Percentiles rank a stretch among this genome's conserved stretches.
These are phyloP conservation scores for Vanacampus margaritifer DNA, from an alignment of 2,113 vertebrate genomes.

Conservation along the genomic window DNA sequence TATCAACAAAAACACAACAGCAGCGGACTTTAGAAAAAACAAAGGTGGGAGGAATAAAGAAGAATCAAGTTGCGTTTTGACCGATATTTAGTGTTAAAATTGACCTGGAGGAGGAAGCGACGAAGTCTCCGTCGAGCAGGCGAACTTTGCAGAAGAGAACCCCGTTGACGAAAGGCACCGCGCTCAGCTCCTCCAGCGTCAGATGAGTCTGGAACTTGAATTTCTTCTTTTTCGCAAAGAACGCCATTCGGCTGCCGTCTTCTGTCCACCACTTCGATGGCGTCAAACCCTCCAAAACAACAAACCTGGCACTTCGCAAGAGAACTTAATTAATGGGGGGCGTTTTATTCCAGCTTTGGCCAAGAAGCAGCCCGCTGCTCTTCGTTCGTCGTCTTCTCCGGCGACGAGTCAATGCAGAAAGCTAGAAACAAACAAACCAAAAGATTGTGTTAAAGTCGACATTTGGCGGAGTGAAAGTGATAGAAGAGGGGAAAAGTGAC, in stretches of 20 bases:
- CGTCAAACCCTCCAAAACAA: background rate
- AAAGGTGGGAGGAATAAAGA: too few species aligned
- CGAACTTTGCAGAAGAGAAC: constrained; percentile 96
- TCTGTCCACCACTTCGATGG: background rate
- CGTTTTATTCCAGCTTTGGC: background rate
- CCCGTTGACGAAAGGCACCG: constrained; percentile 95
- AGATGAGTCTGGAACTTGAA: constrained; percentile 95
- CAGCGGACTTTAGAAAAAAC: too few species aligned
- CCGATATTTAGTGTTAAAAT: background rate
- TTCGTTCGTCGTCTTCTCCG: background rate
- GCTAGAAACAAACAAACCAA: background rate
- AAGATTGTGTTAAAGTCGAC: background rate
- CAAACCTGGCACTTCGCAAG: too few species aligned
- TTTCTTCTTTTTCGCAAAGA: constrained; percentile 98
- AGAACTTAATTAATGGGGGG: background rate
- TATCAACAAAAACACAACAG: too few species aligned
- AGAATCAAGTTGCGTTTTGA: too few species aligned
- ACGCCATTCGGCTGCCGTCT: constrained; percentile 77
- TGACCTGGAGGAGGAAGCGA: constrained; percentile 87
- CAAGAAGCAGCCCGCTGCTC: background rate
- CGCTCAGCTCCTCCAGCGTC: constrained; percentile 92
- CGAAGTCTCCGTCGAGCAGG: constrained; percentile 90
- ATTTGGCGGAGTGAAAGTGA: background rate
- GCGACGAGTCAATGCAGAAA: constrained; percentile 3
- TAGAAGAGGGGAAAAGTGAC: background rate